A percentile compares a stretch with the other conserved stretches of the same genome.
Evolutionary conservation across 2,888 invertebrate species (phyloP).

Genomic region (Metellina segmentata): DNA sequence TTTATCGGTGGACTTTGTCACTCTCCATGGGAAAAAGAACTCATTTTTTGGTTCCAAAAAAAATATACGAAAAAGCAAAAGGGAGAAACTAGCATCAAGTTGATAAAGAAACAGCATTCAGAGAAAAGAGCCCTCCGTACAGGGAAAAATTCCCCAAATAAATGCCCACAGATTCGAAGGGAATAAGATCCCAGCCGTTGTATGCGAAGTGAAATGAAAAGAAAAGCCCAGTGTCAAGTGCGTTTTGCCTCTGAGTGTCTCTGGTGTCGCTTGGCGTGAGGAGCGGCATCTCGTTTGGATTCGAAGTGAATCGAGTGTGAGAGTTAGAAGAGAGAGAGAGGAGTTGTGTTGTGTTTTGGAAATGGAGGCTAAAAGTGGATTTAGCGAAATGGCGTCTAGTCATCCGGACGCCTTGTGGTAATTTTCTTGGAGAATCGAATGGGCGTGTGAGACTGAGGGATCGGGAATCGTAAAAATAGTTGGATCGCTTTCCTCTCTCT

Average conservation of each 20-base stretch:
- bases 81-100: neutral
- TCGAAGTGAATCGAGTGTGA: conserved; percentile 14
- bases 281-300: neutral
- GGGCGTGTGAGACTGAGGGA: neutral
- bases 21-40: too few relatives aligned
- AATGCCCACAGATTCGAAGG: neutral
- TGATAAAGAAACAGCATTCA: neutral
- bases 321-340: too few relatives aligned
- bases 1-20: too few relatives aligned
- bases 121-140: neutral
- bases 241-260: conserved; percentile 7
- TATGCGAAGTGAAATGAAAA: neutral
- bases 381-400: conserved; percentile 33
- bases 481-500: neutral
- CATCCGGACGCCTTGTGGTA: conserved; percentile 5
- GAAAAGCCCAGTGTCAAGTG: conserved; percentile 20
- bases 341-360: conserved; percentile 27
- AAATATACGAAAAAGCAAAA: neutral
- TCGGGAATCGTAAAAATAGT: neutral
- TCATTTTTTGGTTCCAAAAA: neutral
- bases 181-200: neutral
- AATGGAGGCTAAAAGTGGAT: conserved; percentile 38
- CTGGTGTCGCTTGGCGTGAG: neutral
- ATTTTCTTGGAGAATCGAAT: neutral
- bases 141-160: neutral